Evolutionary conservation across 2,113 vertebrate genomes (phyloP), one percentile per base, ranked within the genome.

Genomic region (Lepisosteus oculatus): DNA sequence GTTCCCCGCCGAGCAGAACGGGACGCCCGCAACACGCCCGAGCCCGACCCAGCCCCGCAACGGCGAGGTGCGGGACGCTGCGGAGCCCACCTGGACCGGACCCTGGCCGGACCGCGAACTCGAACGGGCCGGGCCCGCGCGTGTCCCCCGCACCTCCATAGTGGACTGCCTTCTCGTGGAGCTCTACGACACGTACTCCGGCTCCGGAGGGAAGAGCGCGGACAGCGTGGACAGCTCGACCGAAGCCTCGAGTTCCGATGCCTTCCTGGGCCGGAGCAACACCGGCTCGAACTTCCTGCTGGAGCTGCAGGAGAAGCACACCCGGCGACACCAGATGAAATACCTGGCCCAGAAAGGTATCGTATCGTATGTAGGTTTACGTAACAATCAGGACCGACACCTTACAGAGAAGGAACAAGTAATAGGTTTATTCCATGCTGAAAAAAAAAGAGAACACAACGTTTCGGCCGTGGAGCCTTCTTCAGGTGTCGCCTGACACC

Each of bases 321-420:
- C 91, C 73, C 85, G 84, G 77, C 86, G 88, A 78, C 94, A 86
- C 43, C 95, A 96, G 87, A 76, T 82, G 76, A 92, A 81, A 67
- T 97, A 96, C 86, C 89, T 99, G 89, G 79, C 78, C 63, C 93
- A 88, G 81, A 98, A 98, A 97, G 96, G 97, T 98, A 87, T 81
- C 42, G 14, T n/a, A 6, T 59, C 11, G 1, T n/a, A n/a, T 59
- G 13, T 59, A 14, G 7, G 3, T 59, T 51, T 51, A 51, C 47
- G 47, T 29, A 29, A 29, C 29, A 29, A 29, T 29, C 29, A 29
- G 29, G 29, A 29, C 29, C 29, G 29, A 29, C 29, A 29, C 29
- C 2, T 2, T 15, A n/a, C 4, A 4, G 57, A n/a, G 17, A 14
- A 8, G 12, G 15, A 17, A 17, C 15, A 17, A 17, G 15, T 17